Conservation (phyloP, 2,888 invertebrate genomes). For the Clistopyga incitator region DNA sequence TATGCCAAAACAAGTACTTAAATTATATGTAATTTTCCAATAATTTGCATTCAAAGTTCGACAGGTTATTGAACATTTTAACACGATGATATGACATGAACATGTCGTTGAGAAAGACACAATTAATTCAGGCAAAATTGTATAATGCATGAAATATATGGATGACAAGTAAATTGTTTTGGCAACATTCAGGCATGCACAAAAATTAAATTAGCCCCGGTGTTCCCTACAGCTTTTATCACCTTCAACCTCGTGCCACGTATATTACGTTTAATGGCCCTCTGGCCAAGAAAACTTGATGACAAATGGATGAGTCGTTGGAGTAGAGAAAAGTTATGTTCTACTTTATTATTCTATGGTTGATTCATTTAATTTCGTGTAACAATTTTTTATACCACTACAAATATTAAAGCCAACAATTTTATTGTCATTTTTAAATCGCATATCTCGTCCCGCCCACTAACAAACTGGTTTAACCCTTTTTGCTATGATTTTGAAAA, state of each 20-base stretch:
- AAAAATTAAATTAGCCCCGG: background rate
- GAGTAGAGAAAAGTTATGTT: background rate
- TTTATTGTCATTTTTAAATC: too few relatives aligned
- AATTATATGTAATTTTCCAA: background rate
- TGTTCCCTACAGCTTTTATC: background rate
- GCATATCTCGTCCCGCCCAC: too few relatives aligned
- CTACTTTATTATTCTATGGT: background rate
- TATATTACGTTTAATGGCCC: slow-evolving; percentile 16
- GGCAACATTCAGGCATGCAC: background rate
- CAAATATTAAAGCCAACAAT: too few relatives aligned
- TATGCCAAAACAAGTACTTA: background rate
- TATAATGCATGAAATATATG: too few relatives aligned
- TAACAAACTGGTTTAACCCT: too few relatives aligned
- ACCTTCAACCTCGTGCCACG: background rate
- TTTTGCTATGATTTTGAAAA: too few relatives aligned
- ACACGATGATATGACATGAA: too few relatives aligned
- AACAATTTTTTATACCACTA: background rate
- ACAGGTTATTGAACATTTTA: background rate
- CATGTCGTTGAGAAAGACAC: too few relatives aligned
- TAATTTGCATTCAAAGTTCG: background rate
- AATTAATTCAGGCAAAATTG: too few relatives aligned
- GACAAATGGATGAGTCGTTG: slow-evolving; percentile 26
- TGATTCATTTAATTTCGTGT: background rate
- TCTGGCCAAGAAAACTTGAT: slow-evolving; percentile 31
- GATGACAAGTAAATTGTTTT: background rate